Conservation (phyloP, 2,888 invertebrate genomes). For the Rhamphomyia laevipes region DNA sequence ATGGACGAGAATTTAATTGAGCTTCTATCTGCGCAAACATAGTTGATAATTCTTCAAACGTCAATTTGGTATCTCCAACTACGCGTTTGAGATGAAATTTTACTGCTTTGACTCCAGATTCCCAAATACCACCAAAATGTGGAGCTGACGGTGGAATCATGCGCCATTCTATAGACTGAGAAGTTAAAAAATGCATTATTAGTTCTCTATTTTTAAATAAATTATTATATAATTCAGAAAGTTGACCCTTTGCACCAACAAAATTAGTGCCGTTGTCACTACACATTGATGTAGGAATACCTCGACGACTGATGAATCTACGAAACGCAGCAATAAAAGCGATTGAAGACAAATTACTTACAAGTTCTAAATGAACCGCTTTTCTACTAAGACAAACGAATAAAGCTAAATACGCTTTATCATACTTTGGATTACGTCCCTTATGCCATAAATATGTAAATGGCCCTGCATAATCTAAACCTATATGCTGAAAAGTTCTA, state of each 20-base stretch:
- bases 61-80: constrained; percentile 15
- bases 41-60: too few species aligned
- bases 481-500: constrained; percentile 7
- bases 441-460: constrained; percentile 5
- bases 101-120: constrained; percentile 20
- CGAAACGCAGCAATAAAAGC: constrained; percentile 16
- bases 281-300: constrained; percentile 14
- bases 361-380: neutral
- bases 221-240: too few species aligned
- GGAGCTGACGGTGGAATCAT: constrained; percentile 17
- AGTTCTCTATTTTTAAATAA: constrained; percentile 7
- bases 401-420: constrained; percentile 15
- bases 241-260: constrained; percentile 14
- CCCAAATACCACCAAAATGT: constrained; percentile 24
- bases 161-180: neutral
- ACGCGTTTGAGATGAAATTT: constrained; percentile 20
- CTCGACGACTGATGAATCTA: constrained; percentile 18
- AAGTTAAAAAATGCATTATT: constrained; percentile 18
- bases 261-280: constrained; percentile 22
- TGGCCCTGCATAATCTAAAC: constrained; percentile 12
- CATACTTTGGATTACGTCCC: constrained; percentile 8
- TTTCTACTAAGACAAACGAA: constrained; percentile 15
- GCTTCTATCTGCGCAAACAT: too few species aligned
- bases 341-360: constrained; percentile 7
- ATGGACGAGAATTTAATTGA: too few species aligned